Conservation (phyloP, 2,888 invertebrate species). For the Tridacna gigas region DNA sequence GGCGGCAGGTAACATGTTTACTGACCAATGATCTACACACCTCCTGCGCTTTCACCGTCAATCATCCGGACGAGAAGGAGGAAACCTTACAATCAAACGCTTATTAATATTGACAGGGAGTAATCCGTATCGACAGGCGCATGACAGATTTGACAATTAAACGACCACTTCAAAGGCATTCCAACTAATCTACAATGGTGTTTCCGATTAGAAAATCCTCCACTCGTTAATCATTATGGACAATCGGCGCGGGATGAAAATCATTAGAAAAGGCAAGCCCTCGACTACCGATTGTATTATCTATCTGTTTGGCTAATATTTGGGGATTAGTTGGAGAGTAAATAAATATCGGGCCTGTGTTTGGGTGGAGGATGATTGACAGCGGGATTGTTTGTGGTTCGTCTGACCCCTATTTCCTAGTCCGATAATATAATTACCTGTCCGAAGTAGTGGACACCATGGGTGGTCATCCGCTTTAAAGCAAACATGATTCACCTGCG, state of each 20-base stretch:
- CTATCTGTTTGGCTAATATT: slow-evolving; percentile 61
- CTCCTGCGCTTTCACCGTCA: slow-evolving; percentile 35
- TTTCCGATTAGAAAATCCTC: slow-evolving; percentile 55
- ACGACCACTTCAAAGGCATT: slow-evolving; percentile 69
- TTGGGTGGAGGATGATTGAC: slow-evolving; percentile 36
- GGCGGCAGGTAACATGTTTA: slow-evolving; percentile 24
- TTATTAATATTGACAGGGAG: slow-evolving; percentile 68
- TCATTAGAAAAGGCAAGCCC: slow-evolving; percentile 41
- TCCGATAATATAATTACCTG: slow-evolving; percentile 21
- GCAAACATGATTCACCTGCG: slow-evolving; percentile 9
- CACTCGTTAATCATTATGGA: slow-evolving; percentile 62
- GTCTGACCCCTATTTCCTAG: slow-evolving; percentile 12
- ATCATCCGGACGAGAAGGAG: slow-evolving; percentile 47
- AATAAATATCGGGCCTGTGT: slow-evolving; percentile 53
- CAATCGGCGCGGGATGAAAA: slow-evolving; percentile 47
- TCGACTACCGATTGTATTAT: slow-evolving; percentile 35
- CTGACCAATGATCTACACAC: slow-evolving; percentile 10
- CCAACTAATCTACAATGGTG: slow-evolving; percentile 63
- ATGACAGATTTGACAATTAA: slow-evolving; percentile 67
- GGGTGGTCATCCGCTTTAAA: slow-evolving; percentile 51
- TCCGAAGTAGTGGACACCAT: slow-evolving; percentile 18
- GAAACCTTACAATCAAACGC: slow-evolving; percentile 56
- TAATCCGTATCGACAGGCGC: slow-evolving; percentile 67
- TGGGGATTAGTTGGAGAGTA: slow-evolving; percentile 50
- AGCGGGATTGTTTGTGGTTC: slow-evolving; percentile 23